These are phyloP conservation scores for Ranitomeya imitator DNA, from an alignment of 2,113 vertebrate species.

Conservation along the genomic window DNA sequence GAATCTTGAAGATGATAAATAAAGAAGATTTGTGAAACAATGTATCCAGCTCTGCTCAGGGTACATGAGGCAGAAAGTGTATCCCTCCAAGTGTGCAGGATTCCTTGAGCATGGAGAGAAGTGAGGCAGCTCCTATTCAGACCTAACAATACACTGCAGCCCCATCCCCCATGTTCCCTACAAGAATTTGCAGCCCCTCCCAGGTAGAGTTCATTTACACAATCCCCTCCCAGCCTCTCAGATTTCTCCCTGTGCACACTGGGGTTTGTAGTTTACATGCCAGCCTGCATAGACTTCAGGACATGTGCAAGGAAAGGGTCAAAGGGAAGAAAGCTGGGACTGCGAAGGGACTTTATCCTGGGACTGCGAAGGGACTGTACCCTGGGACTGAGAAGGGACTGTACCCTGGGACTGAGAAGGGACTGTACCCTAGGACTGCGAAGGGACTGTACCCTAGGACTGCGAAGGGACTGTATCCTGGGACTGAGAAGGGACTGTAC, in stretches of 20 bases:
- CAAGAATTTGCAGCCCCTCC: conserved; percentile 57
- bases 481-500: background rate
- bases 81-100: conserved; percentile 35
- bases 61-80: conserved; percentile 14
- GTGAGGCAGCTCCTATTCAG: conserved; percentile 52
- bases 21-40: background rate
- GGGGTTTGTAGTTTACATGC: conserved; percentile 51
- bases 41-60: conserved; percentile 21
- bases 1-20: conserved; percentile 6
- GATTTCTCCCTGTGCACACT: conserved; percentile 54
- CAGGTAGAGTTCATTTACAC: conserved; percentile 51
- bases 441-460: background rate
- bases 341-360: too few species aligned
- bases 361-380: background rate
- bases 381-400: background rate
- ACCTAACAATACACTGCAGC: conserved; percentile 53
- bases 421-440: background rate
- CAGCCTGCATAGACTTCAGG: background rate
- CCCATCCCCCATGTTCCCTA: conserved; percentile 53
- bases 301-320: background rate
- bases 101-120: conserved; percentile 50
- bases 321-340: background rate
- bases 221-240: conserved; percentile 47
- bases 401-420: background rate
- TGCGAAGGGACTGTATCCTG: background rate